These are phyloP conservation scores for Echinops telfairi DNA, from an alignment of 2,113 vertebrate species.

Conservation along the genomic window DNA sequence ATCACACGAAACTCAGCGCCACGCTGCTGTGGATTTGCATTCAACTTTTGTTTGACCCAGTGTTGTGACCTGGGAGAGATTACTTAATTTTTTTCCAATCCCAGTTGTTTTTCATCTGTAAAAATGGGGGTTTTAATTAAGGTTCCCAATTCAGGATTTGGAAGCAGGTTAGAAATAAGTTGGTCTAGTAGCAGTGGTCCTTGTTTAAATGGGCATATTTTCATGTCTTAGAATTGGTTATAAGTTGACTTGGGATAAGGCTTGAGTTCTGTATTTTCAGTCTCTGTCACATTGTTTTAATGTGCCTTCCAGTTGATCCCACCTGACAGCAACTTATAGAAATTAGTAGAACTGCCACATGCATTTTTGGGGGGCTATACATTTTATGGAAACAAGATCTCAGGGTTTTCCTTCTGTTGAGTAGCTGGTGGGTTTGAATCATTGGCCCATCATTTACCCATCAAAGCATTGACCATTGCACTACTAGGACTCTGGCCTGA, in stretches of 20 bases:
- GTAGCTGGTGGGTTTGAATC: background rate
- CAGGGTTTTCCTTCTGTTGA: background rate
- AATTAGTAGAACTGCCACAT: background rate
- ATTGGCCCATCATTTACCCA: background rate
- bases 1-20: background rate
- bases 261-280: background rate
- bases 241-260: background rate
- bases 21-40: background rate
- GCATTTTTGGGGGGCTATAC: background rate
- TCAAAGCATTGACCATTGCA: background rate
- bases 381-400: no score
- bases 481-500: background rate
- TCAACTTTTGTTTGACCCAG: background rate
- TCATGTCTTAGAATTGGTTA: background rate
- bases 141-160: background rate
- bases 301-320: background rate
- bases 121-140: background rate
- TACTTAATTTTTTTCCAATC: background rate
- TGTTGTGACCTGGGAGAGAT: background rate
- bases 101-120: background rate
- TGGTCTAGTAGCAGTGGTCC: background rate
- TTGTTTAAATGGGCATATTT: background rate
- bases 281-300: background rate
- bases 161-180: background rate
- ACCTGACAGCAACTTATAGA: background rate